A percentile compares a stretch with the other conserved stretches of the same genome.
These are phyloP conservation scores for Hypanus sabinus DNA, from an alignment of 2,113 vertebrate genomes.

Conservation along the genomic window DNA sequence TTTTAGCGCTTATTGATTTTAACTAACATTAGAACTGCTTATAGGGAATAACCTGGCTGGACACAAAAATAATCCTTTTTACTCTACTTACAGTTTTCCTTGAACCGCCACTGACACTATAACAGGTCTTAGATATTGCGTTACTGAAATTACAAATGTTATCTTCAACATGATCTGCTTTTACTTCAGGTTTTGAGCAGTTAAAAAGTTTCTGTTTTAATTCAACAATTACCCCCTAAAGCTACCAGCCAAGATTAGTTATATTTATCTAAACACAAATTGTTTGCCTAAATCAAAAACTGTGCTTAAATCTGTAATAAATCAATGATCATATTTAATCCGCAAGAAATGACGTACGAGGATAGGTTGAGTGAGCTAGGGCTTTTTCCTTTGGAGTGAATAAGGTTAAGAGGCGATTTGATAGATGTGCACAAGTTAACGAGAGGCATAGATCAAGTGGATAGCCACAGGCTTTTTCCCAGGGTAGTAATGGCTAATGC, in stretches of 20 bases:
- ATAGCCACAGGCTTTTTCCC: too few species aligned
- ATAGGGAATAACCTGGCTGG: not conserved
- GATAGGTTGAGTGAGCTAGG: too few species aligned
- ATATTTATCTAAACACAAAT: not conserved
- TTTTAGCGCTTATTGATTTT: not conserved
- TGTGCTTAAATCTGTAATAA: not conserved
- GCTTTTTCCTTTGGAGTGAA: too few species aligned
- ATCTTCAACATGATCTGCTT: not conserved
- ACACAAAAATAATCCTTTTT: not conserved
- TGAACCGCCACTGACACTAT: not conserved
- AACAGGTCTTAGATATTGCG: not conserved
- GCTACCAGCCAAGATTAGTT: not conserved
- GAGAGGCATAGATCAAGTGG: too few species aligned
- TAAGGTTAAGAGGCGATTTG: too few species aligned
- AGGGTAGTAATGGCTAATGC: too few species aligned
- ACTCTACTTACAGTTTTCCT: not conserved
- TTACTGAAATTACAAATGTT: not conserved
- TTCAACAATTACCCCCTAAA: not conserved
- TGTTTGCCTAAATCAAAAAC: not conserved
- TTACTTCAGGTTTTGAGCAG: constrained; percentile 3
- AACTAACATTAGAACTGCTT: not conserved
- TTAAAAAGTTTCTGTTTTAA: not conserved
- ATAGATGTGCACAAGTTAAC: too few species aligned
- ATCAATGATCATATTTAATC: not conserved
- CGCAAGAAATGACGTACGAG: not conserved